phyloP scores from a whole-genome alignment of 2,888 invertebrate species.

The Pachliopta kotzebuea region DNA sequence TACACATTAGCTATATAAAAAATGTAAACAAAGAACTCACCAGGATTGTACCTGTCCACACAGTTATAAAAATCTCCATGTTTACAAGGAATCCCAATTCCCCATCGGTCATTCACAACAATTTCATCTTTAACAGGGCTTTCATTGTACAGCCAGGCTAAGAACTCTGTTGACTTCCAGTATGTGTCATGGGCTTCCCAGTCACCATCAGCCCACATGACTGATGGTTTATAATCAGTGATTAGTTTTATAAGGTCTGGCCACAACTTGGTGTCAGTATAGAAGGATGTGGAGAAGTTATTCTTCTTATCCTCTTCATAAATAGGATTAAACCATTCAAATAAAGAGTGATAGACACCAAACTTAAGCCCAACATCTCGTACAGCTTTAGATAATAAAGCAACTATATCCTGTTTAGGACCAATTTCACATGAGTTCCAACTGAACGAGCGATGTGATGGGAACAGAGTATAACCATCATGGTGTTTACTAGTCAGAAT shows the following conservation, averaged over 20 bases:
- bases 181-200: constrained; percentile 93
- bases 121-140: constrained; percentile 94
- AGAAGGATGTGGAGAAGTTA: constrained; percentile 83
- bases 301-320: constrained; percentile 85
- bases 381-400: constrained; percentile 87
- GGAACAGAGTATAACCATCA: constrained; percentile 92
- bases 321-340: constrained; percentile 93
- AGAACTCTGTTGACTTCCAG: constrained; percentile 91
- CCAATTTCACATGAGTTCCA: constrained; percentile 92
- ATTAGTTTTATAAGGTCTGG: constrained; percentile 91
- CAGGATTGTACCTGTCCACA: constrained; percentile 83
- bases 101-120: constrained; percentile 98
- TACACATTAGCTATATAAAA: not conserved
- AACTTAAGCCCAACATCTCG: constrained; percentile 84
- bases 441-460: constrained; percentile 89
- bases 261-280: constrained; percentile 84
- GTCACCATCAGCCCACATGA: constrained; percentile 97
- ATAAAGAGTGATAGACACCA: constrained; percentile 92
- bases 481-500: constrained; percentile 94
- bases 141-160: constrained; percentile 95
- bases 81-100: constrained; percentile 86
- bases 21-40: constrained; percentile 40
- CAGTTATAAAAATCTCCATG: constrained; percentile 96
- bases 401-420: constrained; percentile 87
- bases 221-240: constrained; percentile 84